Evolutionary conservation across 2,113 vertebrate species (phyloP).

Genomic region (Furnarius figulus): DNA sequence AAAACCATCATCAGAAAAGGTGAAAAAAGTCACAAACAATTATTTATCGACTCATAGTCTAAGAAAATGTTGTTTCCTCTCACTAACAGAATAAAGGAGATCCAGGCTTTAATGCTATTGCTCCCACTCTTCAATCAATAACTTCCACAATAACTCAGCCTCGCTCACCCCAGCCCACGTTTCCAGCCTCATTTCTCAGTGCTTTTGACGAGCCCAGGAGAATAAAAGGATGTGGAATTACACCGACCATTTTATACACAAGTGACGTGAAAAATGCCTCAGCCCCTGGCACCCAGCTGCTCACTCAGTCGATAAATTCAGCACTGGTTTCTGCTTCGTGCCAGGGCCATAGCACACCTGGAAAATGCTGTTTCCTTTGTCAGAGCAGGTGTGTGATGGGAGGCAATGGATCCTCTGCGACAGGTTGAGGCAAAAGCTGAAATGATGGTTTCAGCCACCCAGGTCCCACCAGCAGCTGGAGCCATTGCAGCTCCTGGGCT

Average conservation of each 20-base stretch:
- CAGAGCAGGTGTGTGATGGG: background rate
- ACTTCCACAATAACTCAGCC: background rate
- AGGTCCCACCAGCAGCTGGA: background rate
- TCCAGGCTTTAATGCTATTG: background rate
- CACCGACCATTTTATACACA: rapidly evolving
- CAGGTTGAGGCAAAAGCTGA: background rate
- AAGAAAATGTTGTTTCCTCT: slow-evolving; percentile 26
- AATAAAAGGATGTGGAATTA: background rate
- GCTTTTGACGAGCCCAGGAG: background rate
- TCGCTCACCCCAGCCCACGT: background rate
- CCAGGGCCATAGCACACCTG: rapidly evolving
- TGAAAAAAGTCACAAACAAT: background rate
- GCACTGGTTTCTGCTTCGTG: rapidly evolving
- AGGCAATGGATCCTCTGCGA: background rate
- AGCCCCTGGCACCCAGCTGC: background rate
- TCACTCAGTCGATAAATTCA: rapidly evolving
- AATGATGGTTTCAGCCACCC: background rate
- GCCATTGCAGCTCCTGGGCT: rapidly evolving
- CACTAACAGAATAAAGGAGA: background rate
- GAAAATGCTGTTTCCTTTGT: background rate
- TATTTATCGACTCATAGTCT: background rate
- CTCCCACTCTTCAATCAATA: slow-evolving; percentile 34
- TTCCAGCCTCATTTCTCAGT: background rate
- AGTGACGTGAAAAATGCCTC: background rate
- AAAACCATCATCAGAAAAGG: background rate